Conservation (phyloP, 2,797 vertebrate genomes). For the Oryzias sinensis region DNA sequence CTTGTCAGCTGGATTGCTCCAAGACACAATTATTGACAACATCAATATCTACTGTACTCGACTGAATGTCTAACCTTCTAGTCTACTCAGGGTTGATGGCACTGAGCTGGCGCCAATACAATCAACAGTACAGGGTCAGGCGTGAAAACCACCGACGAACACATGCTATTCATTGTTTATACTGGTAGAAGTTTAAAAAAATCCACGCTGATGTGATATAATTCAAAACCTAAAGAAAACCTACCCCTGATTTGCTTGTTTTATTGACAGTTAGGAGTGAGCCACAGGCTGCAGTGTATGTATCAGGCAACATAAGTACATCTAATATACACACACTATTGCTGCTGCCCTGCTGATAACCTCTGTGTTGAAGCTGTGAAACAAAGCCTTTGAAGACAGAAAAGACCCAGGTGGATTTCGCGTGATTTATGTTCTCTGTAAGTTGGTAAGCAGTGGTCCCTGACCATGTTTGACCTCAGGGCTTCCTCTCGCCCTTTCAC, state of each 20-base stretch:
- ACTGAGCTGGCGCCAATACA: slow-evolving; percentile 51
- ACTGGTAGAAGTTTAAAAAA: slow-evolving; percentile 52
- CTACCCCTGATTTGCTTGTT: slow-evolving; percentile 37
- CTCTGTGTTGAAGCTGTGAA: slow-evolving; percentile 60
- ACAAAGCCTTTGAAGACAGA: slow-evolving; percentile 77
- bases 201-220: slow-evolving; percentile 47
- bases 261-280: slow-evolving; percentile 57
- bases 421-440: slow-evolving; percentile 74
- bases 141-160: slow-evolving; percentile 64
- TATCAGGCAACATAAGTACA: slow-evolving; percentile 65
- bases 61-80: slow-evolving; percentile 64
- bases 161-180: slow-evolving; percentile 59
- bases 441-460: slow-evolving; percentile 62
- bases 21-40: slow-evolving; percentile 71
- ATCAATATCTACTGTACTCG: slow-evolving; percentile 70
- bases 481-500: slow-evolving; percentile 62
- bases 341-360: slow-evolving; percentile 73
- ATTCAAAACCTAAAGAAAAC: slow-evolving; percentile 60
- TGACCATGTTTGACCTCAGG: slow-evolving; percentile 67
- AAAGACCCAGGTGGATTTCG: slow-evolving; percentile 62
- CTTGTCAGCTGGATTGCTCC: slow-evolving; percentile 59
- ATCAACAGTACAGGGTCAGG: slow-evolving; percentile 68
- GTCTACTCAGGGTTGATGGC: slow-evolving; percentile 53
- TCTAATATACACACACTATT: slow-evolving; percentile 73
- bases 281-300: slow-evolving; percentile 45